Evolutionary conservation across 2,888 invertebrate genomes (phyloP).

Genomic region (Adela reaumurella): DNA sequence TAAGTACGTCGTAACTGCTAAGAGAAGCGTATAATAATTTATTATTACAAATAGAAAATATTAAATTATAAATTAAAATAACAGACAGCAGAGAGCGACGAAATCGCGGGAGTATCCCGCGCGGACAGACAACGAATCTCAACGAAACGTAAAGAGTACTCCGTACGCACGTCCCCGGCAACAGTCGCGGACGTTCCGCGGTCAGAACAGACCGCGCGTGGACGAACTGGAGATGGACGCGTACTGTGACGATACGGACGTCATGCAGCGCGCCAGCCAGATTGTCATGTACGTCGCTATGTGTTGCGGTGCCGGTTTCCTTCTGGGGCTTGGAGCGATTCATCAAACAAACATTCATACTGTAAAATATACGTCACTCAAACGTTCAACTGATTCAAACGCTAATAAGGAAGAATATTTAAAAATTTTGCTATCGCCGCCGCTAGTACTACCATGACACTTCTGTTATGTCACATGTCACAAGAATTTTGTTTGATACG

Average conservation of each 20-base stretch:
- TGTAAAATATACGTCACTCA: too few relatives aligned
- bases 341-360: not conserved
- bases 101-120: conserved; percentile 23
- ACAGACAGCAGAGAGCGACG: conserved; percentile 24
- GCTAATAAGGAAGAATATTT: too few relatives aligned
- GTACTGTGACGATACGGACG: conserved; percentile 72
- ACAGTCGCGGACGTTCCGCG: conserved; percentile 39
- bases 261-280: conserved; percentile 81
- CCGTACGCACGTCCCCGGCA: conserved; percentile 19
- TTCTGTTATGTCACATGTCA: too few relatives aligned
- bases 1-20: too few relatives aligned
- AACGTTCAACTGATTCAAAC: too few relatives aligned
- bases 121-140: conserved; percentile 17
- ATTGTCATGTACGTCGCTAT: conserved; percentile 73
- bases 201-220: conserved; percentile 45
- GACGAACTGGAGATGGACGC: conserved; percentile 58
- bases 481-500: too few relatives aligned
- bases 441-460: too few relatives aligned
- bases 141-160: conserved; percentile 17
- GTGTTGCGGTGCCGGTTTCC: not conserved
- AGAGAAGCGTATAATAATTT: too few relatives aligned
- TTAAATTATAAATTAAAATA: not conserved
- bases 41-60: too few relatives aligned
- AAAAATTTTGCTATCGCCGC: too few relatives aligned
- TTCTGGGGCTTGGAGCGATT: not conserved